phyloP scores from a whole-genome alignment of 2,797 vertebrate species.

The Lutjanus campechanus region DNA sequence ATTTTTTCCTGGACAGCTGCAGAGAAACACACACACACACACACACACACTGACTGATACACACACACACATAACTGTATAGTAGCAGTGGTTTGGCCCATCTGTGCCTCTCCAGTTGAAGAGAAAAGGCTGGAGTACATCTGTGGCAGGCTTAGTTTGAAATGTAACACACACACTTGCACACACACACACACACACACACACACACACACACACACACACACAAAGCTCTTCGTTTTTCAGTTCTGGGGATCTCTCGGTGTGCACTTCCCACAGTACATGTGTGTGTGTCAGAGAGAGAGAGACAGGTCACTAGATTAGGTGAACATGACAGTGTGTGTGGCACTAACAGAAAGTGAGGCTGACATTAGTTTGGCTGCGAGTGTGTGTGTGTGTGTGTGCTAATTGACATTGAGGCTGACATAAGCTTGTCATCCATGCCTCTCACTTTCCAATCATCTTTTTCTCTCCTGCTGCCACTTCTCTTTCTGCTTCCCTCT shows the following conservation, averaged over 20 bases:
- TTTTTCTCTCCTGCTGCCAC: not conserved
- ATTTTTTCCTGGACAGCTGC: slow-evolving; percentile 43
- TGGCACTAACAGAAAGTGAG: slow-evolving; percentile 22
- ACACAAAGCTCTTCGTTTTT: not conserved
- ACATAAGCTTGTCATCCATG: slow-evolving; percentile 59
- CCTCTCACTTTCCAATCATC: slow-evolving; percentile 48
- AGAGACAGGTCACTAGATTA: slow-evolving; percentile 1
- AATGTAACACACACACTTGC: slow-evolving; percentile 17
- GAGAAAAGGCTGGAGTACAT: slow-evolving; percentile 37
- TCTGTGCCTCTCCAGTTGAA: slow-evolving; percentile 47
- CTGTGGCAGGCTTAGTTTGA: slow-evolving; percentile 42
- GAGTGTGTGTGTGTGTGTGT: slow-evolving; percentile 17
- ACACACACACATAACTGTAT: not conserved
- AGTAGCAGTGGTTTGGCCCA: slow-evolving; percentile 12
- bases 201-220: slow-evolving; percentile 1
- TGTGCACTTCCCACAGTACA: not conserved
- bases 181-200: slow-evolving; percentile 10
- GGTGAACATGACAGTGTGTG: slow-evolving; percentile 5
- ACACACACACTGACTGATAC: not conserved
- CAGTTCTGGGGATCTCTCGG: no score
- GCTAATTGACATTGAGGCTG: slow-evolving; percentile 71
- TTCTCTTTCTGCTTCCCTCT: not conserved
- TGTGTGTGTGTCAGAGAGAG: not conserved
- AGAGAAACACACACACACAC: slow-evolving; percentile 1
- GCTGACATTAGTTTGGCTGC: slow-evolving; percentile 6